Conservation (phyloP, 2,113 vertebrate species). For the Physeter macrocephalus region DNA sequence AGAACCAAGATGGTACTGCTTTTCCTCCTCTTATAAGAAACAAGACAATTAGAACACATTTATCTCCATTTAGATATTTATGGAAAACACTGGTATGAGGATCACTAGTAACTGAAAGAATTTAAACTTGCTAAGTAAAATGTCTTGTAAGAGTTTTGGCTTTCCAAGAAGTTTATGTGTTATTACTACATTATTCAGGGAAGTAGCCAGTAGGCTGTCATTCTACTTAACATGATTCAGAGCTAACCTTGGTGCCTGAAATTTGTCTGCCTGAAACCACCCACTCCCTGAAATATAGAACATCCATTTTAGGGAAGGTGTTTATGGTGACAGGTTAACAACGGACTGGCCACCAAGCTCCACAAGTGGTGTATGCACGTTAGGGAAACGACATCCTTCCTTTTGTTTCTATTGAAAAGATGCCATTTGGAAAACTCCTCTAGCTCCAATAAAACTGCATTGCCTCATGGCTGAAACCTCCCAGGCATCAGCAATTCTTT, state of each 20-base stretch:
- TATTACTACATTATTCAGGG: not conserved
- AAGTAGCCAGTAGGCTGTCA: not conserved
- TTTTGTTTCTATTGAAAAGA: not conserved
- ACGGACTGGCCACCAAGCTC: not conserved
- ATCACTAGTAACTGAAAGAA: not conserved
- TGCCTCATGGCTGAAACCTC: not conserved
- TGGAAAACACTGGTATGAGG: not conserved
- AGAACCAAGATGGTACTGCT: conserved; percentile 22
- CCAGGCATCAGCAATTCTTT: not conserved
- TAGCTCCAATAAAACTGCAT: not conserved
- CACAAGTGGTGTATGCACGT: not conserved
- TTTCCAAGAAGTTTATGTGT: not conserved
- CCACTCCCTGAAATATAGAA: not conserved
- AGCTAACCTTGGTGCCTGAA: not conserved
- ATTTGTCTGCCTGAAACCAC: not conserved
- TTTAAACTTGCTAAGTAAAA: not conserved
- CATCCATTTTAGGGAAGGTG: not conserved
- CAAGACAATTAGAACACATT: not conserved
- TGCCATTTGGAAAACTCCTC: not conserved
- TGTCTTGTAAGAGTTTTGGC: not conserved
- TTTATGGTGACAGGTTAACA: not conserved
- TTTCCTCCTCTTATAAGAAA: not conserved
- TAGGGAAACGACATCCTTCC: not conserved
- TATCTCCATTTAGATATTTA: not conserved
- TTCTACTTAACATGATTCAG: not conserved